phyloP scores from a whole-genome alignment of 1,140 invertebrate genomes.

The Drosophila paulistorum region DNA sequence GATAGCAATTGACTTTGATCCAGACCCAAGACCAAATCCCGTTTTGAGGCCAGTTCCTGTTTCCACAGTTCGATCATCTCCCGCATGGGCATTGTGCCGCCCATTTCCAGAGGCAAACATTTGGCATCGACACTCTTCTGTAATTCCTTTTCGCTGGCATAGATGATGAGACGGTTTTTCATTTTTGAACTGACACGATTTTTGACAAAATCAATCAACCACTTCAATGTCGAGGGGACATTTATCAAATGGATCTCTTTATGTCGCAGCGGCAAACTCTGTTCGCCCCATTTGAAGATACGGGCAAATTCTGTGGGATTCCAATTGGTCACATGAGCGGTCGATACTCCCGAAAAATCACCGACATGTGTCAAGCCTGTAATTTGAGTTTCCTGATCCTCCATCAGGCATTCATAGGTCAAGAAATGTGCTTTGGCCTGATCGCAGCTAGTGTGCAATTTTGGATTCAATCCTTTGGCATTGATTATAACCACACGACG shows the following conservation, averaged over 20 bases:
- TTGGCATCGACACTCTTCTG: slow-evolving; percentile 86
- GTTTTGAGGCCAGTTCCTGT: slow-evolving; percentile 85
- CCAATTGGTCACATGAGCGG: slow-evolving; percentile 87
- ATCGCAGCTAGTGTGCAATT: slow-evolving; percentile 86
- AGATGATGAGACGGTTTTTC: slow-evolving; percentile 86
- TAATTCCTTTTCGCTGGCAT: slow-evolving; percentile 86
- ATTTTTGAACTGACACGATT: slow-evolving; percentile 89
- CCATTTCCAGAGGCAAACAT: slow-evolving; percentile 90
- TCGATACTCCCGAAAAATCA: slow-evolving; percentile 85
- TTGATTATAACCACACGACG: slow-evolving; percentile 88
- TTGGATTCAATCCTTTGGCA: slow-evolving; percentile 87
- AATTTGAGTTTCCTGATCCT: slow-evolving; percentile 89
- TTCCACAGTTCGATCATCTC: slow-evolving; percentile 91
- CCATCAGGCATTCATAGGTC: slow-evolving; percentile 89
- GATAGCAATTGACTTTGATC: slow-evolving; percentile 88
- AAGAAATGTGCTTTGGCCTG: slow-evolving; percentile 87
- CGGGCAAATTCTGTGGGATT: slow-evolving; percentile 87
- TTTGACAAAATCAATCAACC: slow-evolving; percentile 88
- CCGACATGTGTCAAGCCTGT: slow-evolving; percentile 88
- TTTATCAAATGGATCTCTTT: slow-evolving; percentile 90
- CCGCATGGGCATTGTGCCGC: slow-evolving; percentile 88
- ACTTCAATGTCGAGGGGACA: slow-evolving; percentile 87
- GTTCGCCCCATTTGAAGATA: slow-evolving; percentile 89
- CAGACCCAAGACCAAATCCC: slow-evolving; percentile 86
- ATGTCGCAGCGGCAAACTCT: slow-evolving; percentile 90